These are phyloP conservation scores for Ceriagrion tenellum DNA, from an alignment of 2,888 invertebrate species.

Conservation along the genomic window DNA sequence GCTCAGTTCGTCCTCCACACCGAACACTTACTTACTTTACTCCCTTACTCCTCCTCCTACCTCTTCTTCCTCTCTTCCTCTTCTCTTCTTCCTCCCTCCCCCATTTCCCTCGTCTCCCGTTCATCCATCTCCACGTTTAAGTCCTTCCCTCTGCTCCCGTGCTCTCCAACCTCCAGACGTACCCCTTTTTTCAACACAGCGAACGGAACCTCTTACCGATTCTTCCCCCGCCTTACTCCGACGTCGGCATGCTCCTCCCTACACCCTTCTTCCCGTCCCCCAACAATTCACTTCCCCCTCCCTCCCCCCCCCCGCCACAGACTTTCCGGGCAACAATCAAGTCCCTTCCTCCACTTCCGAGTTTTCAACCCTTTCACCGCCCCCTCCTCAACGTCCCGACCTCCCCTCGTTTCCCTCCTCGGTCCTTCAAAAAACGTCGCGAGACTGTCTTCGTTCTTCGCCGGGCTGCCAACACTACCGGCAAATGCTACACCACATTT, in stretches of 20 bases:
- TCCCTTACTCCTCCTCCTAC: neutral
- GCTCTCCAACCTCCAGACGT: conserved; percentile 29
- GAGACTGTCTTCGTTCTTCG: neutral
- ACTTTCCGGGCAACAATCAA: conserved; percentile 62
- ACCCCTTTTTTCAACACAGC: conserved; percentile 14
- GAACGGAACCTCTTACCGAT: neutral
- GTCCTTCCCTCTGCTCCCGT: neutral
- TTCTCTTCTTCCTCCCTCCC: neutral
- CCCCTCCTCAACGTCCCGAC: neutral
- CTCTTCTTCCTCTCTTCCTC: neutral
- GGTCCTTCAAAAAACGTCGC: conserved; percentile 25
- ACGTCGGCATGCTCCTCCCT: neutral
- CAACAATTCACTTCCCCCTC: neutral
- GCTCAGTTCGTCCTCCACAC: neutral
- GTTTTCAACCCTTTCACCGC: neutral
- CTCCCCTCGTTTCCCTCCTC: neutral
- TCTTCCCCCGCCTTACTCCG: neutral
- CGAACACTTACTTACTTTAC: neutral
- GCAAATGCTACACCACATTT: neutral
- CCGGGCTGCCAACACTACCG: neutral
- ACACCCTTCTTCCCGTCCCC: neutral
- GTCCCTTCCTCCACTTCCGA: neutral
- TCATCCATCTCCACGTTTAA: conserved; percentile 12
- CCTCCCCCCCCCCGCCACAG: conserved; percentile 24
- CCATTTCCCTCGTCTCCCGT: neutral